These are phyloP conservation scores for Clistopyga incitator DNA, from an alignment of 2,888 invertebrate genomes.

Conservation along the genomic window DNA sequence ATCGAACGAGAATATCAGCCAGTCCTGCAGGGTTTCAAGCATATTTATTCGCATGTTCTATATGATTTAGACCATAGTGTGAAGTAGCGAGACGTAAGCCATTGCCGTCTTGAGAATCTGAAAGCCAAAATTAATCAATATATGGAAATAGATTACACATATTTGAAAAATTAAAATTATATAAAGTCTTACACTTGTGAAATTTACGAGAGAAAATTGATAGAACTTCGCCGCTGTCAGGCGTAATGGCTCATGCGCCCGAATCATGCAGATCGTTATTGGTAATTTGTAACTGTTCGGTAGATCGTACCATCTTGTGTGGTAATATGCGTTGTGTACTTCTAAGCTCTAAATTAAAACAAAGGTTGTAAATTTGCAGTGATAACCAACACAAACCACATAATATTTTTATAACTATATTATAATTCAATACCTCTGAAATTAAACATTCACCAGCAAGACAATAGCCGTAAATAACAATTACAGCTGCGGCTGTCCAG, in stretches of 20 bases:
- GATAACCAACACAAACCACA: background rate
- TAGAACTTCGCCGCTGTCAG: slow-evolving; percentile 35
- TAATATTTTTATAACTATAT: background rate
- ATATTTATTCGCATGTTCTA: background rate
- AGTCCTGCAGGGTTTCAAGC: background rate
- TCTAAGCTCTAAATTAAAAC: slow-evolving; percentile 4
- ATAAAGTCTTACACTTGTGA: slow-evolving; percentile 6
- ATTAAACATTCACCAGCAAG: slow-evolving; percentile 35
- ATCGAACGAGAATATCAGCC: background rate
- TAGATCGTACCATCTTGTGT: slow-evolving; percentile 24
- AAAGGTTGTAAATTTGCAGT: too few relatives aligned
- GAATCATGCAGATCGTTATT: slow-evolving; percentile 31
- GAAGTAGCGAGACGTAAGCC: slow-evolving; percentile 35
- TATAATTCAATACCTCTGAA: slow-evolving; percentile 16
- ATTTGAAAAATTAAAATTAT: background rate
- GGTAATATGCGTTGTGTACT: slow-evolving; percentile 25
- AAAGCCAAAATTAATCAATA: background rate
- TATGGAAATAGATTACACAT: too few relatives aligned
- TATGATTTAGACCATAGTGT: background rate
- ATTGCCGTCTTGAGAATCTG: slow-evolving; percentile 31
- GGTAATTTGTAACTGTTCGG: slow-evolving; percentile 25
- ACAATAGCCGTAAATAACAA: slow-evolving; percentile 32
- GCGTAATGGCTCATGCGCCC: slow-evolving; percentile 21
- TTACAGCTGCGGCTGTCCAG: slow-evolving; percentile 28
- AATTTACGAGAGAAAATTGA: slow-evolving; percentile 23